Percentiles rank a stretch among this genome's conserved stretches.
Evolutionary conservation across 2,888 invertebrate genomes (phyloP).

Genomic region (Torymus tubicola): DNA sequence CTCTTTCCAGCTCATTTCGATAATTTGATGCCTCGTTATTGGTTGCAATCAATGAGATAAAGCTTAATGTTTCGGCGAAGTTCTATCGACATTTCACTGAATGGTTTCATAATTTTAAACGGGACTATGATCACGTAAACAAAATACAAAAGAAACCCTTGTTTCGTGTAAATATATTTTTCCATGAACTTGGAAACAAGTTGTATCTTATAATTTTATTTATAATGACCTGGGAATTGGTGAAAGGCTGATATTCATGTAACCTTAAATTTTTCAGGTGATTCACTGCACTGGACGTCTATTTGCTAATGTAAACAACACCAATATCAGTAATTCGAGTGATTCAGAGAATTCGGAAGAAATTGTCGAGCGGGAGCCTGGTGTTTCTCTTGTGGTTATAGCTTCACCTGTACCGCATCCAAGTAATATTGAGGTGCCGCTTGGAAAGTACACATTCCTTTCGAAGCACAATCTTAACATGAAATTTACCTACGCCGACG

Average conservation of each 20-base stretch:
- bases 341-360: constrained; percentile 70
- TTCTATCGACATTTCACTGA: constrained; percentile 9
- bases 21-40: constrained; percentile 31
- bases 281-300: constrained; percentile 92
- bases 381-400: constrained; percentile 83
- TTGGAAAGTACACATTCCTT: constrained; percentile 92
- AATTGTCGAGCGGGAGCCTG: constrained; percentile 63
- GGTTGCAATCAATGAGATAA: constrained; percentile 37
- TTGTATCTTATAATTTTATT: no score
- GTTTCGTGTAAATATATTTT: constrained; percentile 2
- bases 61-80: constrained; percentile 24
- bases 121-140: constrained; percentile 9
- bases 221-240: no score
- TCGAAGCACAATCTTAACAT: constrained; percentile 95
- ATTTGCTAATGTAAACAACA: constrained; percentile 72
- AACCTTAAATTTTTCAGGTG: constrained; percentile 80
- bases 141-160: constrained; percentile 4
- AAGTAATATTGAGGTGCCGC: constrained; percentile 92
- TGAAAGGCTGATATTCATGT: no score
- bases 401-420: constrained; percentile 92
- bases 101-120: constrained; percentile 24
- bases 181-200: constrained; percentile 14
- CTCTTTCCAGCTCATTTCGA: constrained; percentile 16
- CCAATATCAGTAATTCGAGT: constrained; percentile 55
- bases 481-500: constrained; percentile 96